Conservation (phyloP, 2,797 vertebrate genomes). For the Neoniphon sammara region DNA sequence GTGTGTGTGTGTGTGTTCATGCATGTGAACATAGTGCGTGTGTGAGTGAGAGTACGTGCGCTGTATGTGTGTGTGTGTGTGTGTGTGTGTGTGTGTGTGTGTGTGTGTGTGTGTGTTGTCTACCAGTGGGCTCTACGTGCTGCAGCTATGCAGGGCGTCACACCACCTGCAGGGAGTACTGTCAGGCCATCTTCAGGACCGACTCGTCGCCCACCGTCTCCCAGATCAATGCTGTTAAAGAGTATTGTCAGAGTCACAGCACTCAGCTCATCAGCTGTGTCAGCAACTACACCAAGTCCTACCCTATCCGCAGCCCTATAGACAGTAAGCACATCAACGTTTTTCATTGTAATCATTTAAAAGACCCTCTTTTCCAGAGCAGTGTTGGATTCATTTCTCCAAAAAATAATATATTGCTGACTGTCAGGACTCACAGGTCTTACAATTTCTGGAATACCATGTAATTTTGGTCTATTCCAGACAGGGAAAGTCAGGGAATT, state of each 20-base stretch:
- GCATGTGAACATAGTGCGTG: too few relatives aligned
- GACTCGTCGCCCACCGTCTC: conserved; percentile 96
- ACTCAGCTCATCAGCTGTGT: conserved; percentile 94
- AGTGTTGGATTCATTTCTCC: not conserved
- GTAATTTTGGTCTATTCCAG: too few relatives aligned
- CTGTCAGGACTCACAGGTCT: too few relatives aligned
- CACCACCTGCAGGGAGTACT: conserved; percentile 96
- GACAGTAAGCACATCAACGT: conserved; percentile 89
- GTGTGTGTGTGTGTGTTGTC: not conserved
- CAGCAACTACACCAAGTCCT: conserved; percentile 96
- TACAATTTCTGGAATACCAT: too few relatives aligned
- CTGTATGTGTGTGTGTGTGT: conserved; percentile 7
- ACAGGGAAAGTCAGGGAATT: too few relatives aligned
- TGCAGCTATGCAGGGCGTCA: conserved; percentile 96
- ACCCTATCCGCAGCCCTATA: conserved; percentile 94
- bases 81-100: conserved; percentile 15
- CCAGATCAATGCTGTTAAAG: conserved; percentile 95
- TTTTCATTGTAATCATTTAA: not conserved
- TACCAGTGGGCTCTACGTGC: conserved; percentile 94
- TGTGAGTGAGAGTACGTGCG: too few relatives aligned
- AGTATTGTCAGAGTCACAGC: conserved; percentile 93
- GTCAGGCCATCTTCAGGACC: conserved; percentile 98
- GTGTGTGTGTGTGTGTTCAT: too few relatives aligned
- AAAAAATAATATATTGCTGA: too few relatives aligned
- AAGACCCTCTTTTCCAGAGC: not conserved